Percentiles rank a stretch among this genome's conserved stretches.
Evolutionary conservation across 2,797 vertebrate genomes (phyloP).

Genomic region (Semotilus atromaculatus): DNA sequence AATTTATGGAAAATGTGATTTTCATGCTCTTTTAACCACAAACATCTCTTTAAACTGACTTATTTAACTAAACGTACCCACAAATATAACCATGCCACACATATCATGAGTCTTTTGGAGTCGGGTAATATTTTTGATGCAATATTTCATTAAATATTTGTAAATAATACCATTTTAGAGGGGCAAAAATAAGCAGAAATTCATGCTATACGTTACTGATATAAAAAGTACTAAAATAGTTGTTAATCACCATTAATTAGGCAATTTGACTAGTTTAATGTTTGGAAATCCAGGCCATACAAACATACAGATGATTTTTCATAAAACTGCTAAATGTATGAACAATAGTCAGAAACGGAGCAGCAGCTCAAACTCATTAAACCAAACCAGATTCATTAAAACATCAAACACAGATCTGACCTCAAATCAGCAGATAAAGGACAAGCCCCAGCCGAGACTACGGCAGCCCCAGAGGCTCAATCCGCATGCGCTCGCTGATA

Average conservation of each 20-base stretch:
- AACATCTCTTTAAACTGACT: not conserved
- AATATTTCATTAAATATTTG: not conserved
- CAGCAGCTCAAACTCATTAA: constrained; percentile 13
- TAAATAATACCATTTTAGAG: not conserved
- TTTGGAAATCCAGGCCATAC: not conserved
- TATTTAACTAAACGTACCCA: too few species aligned
- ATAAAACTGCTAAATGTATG: not conserved
- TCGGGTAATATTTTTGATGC: not conserved
- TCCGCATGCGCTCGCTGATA: not conserved
- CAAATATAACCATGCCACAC: too few species aligned
- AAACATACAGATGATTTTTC: not conserved
- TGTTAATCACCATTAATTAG: not conserved
- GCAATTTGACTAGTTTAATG: not conserved
- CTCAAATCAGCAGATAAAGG: constrained; percentile 31
- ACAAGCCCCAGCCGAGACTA: not conserved
- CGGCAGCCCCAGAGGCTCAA: not conserved
- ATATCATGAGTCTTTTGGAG: too few species aligned
- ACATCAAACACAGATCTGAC: constrained; percentile 29
- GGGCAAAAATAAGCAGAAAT: not conserved
- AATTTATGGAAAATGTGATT: not conserved
- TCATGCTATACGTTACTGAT: not conserved
- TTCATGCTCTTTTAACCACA: not conserved
- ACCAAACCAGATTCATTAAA: constrained; percentile 22
- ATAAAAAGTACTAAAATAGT: not conserved
- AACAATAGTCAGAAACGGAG: not conserved